Base-by-base conservation (phyloP, 2,113 vertebrate species). In the Myocastor coypus region DNA sequence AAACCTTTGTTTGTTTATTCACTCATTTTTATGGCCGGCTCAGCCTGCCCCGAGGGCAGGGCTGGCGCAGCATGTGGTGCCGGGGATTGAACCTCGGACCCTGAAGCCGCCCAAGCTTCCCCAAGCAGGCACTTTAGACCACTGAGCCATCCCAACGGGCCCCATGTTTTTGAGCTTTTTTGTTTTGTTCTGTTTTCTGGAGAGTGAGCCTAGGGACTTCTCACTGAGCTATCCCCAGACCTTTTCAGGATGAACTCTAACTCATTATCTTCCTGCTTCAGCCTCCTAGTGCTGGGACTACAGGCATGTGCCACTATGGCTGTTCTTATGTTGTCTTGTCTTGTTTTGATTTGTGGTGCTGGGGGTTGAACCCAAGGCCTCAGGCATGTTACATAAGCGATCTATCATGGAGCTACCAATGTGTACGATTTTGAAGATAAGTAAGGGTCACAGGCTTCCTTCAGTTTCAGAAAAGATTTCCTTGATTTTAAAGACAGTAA, bases 401-500 rank as follows among this genome's bases (percentile, higher is more conserved):
- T n/a, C n/a, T n/a, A n/a, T n/a, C n/a, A n/a, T n/a, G n/a, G n/a
- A n/a, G n/a, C n/a, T 14, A 14, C 19, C 26, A 28, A 26, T 24
- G 55, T 85, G 24, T 0, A n/a, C 7, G 10, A n/a, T 66, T 77
- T 71, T 6, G 61, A 92, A 32, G 64, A 82, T 19, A 13, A 3
- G 3, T 19, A 13, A 3, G 3, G 1, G 14, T 24, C 52, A 82
- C 1, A 71, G 40, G 57, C 14, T 83, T 61, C 84, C 42, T 95
- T 90, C n/a, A 32, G 34, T 93, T 50, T 95, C 50, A 94, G 77
- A 90, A 61, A 93, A 86, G 24, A 10, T 5, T 93, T 46, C 6
- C 26, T 1, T 81, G n/a, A 59, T 92, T 92, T 82, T 50, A 69
- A 86, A 73, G 63, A 61, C 42, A 87, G n/a, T 28, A 34, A 86